These are phyloP conservation scores for Psittacula cyanocephala DNA, from an alignment of 2,113 vertebrate genomes.

Conservation along the genomic window DNA sequence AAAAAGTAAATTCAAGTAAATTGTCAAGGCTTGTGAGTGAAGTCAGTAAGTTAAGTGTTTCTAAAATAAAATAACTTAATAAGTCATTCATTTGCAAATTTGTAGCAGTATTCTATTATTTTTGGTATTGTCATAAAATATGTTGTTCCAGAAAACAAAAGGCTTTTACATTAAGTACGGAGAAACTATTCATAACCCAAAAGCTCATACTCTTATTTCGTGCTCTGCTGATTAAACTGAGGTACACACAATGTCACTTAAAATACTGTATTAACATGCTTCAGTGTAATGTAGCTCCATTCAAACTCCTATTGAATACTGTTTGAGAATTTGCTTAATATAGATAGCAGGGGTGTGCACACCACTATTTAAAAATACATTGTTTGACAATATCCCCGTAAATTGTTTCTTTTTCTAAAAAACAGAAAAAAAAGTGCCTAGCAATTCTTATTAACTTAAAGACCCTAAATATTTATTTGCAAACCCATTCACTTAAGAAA, in stretches of 20 bases:
- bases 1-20: background rate
- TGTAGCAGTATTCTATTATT: background rate
- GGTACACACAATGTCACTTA: background rate
- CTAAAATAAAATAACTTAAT: background rate
- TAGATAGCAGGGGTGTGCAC: background rate
- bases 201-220: background rate
- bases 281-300: background rate
- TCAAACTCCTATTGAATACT: background rate
- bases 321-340: background rate
- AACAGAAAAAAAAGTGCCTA: background rate
- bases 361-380: background rate
- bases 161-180: background rate
- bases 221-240: background rate
- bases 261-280: background rate
- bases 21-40: background rate
- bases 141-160: background rate
- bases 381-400: background rate
- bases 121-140: background rate
- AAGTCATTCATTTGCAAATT: background rate
- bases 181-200: background rate
- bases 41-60: background rate
- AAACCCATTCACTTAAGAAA: background rate
- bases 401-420: background rate
- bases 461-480: background rate
- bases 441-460: background rate